Conservation (phyloP, 1,140 invertebrate genomes). For the Harlomillsia oculata region DNA sequence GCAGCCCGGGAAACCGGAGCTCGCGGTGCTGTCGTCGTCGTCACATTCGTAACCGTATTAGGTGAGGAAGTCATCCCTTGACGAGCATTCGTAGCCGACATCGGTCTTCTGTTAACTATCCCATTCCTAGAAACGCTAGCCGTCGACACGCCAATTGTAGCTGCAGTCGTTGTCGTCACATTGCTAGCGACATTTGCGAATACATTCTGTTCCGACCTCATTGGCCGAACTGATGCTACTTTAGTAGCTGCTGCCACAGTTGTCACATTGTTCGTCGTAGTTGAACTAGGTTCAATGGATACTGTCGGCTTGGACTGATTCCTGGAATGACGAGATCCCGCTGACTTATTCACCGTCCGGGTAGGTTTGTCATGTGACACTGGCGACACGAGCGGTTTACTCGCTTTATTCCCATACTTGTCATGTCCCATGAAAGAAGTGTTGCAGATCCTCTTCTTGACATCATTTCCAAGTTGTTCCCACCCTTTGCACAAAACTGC, state of each 20-base stretch:
- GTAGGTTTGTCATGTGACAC: no score
- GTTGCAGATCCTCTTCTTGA: conserved; percentile 28
- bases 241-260: background rate
- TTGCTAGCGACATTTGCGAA: background rate
- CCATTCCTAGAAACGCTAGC: no score
- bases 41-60: no score
- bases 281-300: background rate
- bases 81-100: no score
- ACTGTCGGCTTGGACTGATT: background rate
- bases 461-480: conserved; percentile 28
- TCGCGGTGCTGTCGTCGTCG: no score
- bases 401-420: conserved; percentile 32
- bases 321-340: background rate
- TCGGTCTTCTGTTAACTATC: no score
- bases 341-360: no score
- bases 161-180: background rate
- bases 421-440: conserved; percentile 31
- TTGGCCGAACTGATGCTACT: conserved; percentile 30
- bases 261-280: background rate
- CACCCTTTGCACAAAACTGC: conserved; percentile 32
- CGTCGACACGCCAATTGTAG: no score
- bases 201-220: no score
- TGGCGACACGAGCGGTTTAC: no score
- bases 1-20: background rate
- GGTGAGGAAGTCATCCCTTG: no score